Percentiles rank a stretch among this genome's conserved stretches.
These are phyloP conservation scores for Microctonus aethiopoides DNA, from an alignment of 2,888 invertebrate species.

Conservation along the genomic window DNA sequence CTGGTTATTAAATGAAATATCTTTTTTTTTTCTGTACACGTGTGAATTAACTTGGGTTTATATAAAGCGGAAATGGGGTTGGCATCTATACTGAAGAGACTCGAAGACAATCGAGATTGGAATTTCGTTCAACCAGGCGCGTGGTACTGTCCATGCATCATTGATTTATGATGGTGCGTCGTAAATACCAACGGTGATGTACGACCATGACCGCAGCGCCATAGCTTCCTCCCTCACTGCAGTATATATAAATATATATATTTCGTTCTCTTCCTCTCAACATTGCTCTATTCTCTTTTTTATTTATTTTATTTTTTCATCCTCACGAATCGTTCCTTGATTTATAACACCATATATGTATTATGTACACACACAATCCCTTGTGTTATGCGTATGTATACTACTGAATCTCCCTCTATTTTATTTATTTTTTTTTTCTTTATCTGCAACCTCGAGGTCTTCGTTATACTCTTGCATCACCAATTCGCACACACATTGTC, in stretches of 20 bases:
- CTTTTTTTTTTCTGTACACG: not conserved
- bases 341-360: constrained; percentile 49
- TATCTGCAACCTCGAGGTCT: constrained; percentile 28
- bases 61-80: constrained; percentile 9
- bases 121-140: constrained; percentile 51
- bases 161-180: constrained; percentile 57
- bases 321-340: constrained; percentile 48
- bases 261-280: constrained; percentile 24
- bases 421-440: constrained; percentile 10
- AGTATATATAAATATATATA: too few relatives aligned
- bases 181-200: constrained; percentile 56
- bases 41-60: not conserved
- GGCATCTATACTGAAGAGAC: constrained; percentile 4
- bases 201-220: constrained; percentile 47
- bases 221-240: constrained; percentile 35
- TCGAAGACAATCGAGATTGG: constrained; percentile 38
- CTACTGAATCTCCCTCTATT: constrained; percentile 6
- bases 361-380: too few relatives aligned
- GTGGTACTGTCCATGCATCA: constrained; percentile 48
- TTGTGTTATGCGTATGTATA: constrained; percentile 37
- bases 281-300: constrained; percentile 25
- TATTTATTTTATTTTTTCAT: constrained; percentile 27
- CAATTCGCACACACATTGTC: constrained; percentile 24
- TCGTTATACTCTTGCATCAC: constrained; percentile 38
- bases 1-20: not conserved